Percentiles rank a stretch among this genome's conserved stretches.
These are phyloP conservation scores for Microcebus murinus DNA, from an alignment of 2,113 vertebrate genomes.

Conservation along the genomic window DNA sequence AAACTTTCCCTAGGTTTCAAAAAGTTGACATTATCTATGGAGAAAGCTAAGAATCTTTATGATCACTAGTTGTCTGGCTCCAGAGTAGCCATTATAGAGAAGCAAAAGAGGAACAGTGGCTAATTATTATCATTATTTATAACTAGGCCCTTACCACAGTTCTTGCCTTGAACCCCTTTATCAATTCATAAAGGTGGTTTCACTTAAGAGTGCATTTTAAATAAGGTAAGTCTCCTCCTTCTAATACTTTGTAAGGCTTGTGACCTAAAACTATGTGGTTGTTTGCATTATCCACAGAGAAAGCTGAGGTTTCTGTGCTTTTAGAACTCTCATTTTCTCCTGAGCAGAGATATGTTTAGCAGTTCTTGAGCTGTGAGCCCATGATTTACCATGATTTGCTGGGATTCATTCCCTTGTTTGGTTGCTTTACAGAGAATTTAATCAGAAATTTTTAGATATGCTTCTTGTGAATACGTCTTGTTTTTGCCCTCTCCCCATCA, in stretches of 20 bases:
- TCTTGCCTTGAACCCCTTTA: too few species aligned
- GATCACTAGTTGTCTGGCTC: too few species aligned
- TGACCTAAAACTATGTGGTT: background rate
- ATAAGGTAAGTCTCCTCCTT: background rate
- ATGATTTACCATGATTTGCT: background rate
- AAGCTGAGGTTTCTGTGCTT: background rate
- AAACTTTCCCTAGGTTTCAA: too few species aligned
- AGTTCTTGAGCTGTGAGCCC: background rate
- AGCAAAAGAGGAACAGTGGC: too few species aligned
- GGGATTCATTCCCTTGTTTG: background rate
- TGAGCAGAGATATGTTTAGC: slow-evolving; percentile 10
- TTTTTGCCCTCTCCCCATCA: background rate
- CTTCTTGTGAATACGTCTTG: background rate
- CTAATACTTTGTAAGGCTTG: background rate
- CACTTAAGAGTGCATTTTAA: too few species aligned
- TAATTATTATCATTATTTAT: too few species aligned
- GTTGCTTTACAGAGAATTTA: background rate
- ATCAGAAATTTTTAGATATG: background rate
- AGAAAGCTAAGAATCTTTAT: too few species aligned
- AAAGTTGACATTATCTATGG: too few species aligned
- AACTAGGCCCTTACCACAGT: too few species aligned
- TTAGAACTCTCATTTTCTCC: background rate
- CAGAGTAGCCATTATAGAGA: too few species aligned
- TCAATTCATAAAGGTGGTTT: too few species aligned
- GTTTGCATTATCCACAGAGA: background rate